Evolutionary conservation across 2,797 vertebrate genomes (phyloP).

Genomic region (Anguilla pacifica): DNA sequence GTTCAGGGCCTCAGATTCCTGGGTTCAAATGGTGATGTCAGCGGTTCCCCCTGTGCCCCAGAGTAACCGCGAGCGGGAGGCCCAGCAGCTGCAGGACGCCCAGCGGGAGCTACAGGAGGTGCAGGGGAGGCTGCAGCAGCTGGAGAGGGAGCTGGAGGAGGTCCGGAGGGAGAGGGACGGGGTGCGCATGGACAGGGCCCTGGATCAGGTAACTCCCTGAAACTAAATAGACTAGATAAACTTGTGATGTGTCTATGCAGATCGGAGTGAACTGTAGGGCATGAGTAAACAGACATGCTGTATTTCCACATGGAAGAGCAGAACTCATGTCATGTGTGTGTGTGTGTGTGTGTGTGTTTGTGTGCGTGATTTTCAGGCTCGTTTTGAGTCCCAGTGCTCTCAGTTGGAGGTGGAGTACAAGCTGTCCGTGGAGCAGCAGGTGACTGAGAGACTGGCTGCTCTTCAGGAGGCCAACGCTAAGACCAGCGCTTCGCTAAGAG

Average conservation of each 20-base stretch:
- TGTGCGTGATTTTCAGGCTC: constrained; percentile 55
- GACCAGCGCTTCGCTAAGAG: constrained; percentile 59
- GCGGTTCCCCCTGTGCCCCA: background rate
- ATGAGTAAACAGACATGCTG: background rate
- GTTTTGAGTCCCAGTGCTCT: constrained; percentile 68
- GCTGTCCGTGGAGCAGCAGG: constrained; percentile 66
- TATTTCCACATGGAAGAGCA: constrained; percentile 8
- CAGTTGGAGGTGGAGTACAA: constrained; percentile 72
- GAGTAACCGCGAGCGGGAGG: constrained; percentile 50
- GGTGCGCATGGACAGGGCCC: constrained; percentile 66
- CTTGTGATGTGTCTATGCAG: background rate
- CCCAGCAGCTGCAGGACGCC: constrained; percentile 57
- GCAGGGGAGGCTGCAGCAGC: constrained; percentile 57
- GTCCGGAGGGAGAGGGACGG: constrained; percentile 65
- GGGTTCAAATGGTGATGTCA: background rate
- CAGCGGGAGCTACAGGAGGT: constrained; percentile 54
- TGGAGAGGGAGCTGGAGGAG: constrained; percentile 62
- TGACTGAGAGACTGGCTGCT: constrained; percentile 62
- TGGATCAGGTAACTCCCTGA: constrained; percentile 50
- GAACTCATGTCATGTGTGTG: background rate
- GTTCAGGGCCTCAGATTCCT: background rate
- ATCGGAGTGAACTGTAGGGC: background rate
- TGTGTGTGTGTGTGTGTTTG: background rate
- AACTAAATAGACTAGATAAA: background rate
- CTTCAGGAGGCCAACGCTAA: constrained; percentile 67